phyloP scores from a whole-genome alignment of 2,888 invertebrate species.

The Dugesia japonica region DNA sequence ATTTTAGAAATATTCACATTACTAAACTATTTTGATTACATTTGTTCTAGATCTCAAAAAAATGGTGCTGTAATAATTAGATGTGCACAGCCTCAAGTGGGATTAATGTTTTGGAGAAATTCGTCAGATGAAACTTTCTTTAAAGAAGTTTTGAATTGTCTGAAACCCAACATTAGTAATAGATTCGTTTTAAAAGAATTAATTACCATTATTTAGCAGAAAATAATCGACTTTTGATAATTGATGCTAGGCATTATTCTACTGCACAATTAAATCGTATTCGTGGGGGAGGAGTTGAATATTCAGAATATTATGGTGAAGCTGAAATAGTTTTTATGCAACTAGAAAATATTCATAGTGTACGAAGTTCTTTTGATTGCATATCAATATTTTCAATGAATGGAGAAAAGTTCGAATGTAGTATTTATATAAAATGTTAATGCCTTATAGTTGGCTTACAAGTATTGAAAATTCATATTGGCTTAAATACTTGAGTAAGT shows the following conservation, averaged over 20 bases:
- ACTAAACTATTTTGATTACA: too few relatives aligned
- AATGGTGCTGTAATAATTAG: constrained; percentile 83
- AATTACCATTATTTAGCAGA: neutral
- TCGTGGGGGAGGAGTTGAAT: constrained; percentile 83
- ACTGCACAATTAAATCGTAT: constrained; percentile 88
- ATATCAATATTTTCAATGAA: neutral
- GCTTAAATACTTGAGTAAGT: constrained; percentile 71
- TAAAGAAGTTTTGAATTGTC: constrained; percentile 49
- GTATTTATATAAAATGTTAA: neutral
- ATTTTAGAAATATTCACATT: too few relatives aligned
- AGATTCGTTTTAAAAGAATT: too few relatives aligned
- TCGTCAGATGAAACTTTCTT: constrained; percentile 57
- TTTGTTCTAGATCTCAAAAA: constrained; percentile 55
- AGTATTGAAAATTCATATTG: constrained; percentile 73
- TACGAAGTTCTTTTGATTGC: constrained; percentile 70
- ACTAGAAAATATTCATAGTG: constrained; percentile 86
- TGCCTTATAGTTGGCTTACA: constrained; percentile 63
- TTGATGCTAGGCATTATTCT: constrained; percentile 85
- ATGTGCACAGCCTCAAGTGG: constrained; percentile 83
- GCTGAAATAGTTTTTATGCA: constrained; percentile 93
- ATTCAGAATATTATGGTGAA: constrained; percentile 70
- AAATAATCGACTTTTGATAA: constrained; percentile 51
- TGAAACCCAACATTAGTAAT: constrained; percentile 37
- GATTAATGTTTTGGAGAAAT: constrained; percentile 80
- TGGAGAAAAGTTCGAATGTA: neutral